Conservation (phyloP, 1,140 invertebrate species). For the Elysia chlorotica region DNA sequence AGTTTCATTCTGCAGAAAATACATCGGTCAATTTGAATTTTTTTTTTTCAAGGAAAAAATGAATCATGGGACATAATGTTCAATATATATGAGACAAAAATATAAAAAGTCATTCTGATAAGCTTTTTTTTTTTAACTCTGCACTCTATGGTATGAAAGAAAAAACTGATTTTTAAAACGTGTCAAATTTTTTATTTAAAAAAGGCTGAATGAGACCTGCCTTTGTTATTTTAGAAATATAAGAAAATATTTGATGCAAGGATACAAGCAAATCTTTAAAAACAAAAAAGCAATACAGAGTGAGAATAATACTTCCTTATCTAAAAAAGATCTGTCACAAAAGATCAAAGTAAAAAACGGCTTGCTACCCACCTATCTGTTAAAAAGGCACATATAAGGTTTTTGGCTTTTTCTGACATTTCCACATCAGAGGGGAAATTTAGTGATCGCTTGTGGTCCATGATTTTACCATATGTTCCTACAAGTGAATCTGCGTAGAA, state of each 20-base stretch:
- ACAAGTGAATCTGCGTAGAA: constrained; percentile 98
- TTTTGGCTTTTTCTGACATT: constrained; percentile 89
- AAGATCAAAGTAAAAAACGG: background rate
- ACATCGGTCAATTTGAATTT: no score
- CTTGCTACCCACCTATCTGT: constrained; percentile 79
- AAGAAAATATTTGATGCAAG: no score
- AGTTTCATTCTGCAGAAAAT: no score
- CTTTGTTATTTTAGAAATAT: no score
- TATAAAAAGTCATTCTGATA: background rate
- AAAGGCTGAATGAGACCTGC: no score
- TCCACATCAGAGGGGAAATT: constrained; percentile 93
- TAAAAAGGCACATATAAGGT: constrained; percentile 90
- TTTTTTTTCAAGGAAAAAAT: no score
- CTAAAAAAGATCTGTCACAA: background rate
- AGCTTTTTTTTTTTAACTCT: background rate
- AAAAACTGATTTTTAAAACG: no score
- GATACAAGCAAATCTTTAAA: no score
- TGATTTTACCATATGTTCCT: constrained; percentile 98
- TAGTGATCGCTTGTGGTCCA: constrained; percentile 96
- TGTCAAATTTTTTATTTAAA: no score
- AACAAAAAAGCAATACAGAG: no score
- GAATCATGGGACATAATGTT: background rate
- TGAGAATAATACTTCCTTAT: background rate
- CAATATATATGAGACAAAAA: background rate
- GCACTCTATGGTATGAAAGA: no score